phyloP scores from a whole-genome alignment of 2,797 vertebrate genomes.

The Euphonia xanthogaster region DNA sequence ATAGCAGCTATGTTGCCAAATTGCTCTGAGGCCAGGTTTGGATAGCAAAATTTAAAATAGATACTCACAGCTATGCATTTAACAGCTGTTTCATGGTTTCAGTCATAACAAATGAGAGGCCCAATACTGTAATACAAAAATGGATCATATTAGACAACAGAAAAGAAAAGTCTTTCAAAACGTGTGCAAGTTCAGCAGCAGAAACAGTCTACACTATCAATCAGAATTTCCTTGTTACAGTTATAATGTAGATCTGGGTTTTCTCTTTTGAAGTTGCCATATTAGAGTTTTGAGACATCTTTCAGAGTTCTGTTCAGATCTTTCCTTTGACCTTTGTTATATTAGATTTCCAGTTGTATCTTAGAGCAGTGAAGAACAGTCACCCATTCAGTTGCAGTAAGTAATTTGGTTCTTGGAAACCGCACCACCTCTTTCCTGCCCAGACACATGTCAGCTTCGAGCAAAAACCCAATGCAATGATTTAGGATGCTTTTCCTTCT shows the following conservation, averaged over 20 bases:
- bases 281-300: neutral
- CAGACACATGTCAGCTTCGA: neutral
- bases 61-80: neutral
- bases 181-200: neutral
- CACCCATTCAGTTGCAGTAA: neutral
- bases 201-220: neutral
- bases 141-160: neutral
- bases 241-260: neutral
- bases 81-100: neutral
- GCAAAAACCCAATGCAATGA: neutral
- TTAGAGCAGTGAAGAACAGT: neutral
- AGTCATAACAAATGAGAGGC: neutral
- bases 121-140: neutral
- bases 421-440: neutral
- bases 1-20: neutral
- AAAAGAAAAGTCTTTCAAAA: neutral
- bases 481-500: conserved; percentile 42
- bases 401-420: neutral
- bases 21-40: neutral
- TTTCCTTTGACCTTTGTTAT: neutral
- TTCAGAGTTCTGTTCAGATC: neutral
- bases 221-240: neutral
- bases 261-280: neutral
- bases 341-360: neutral
- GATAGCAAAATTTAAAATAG: neutral